phyloP scores from a whole-genome alignment of 2,797 vertebrate genomes.

The Coreius guichenoti region DNA sequence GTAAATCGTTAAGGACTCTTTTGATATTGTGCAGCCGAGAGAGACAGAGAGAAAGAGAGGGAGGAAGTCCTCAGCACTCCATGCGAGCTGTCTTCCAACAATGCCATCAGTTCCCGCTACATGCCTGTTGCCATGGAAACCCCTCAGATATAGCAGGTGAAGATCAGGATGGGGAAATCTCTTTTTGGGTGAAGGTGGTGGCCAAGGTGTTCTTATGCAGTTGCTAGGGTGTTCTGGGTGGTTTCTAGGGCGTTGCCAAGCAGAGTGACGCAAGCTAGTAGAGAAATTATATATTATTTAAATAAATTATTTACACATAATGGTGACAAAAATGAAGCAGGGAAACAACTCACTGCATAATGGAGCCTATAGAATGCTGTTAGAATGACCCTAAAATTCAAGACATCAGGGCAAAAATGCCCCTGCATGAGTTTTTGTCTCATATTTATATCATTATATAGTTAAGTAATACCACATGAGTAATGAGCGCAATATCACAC shows the following conservation, averaged over 20 bases:
- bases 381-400: too few relatives aligned
- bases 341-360: too few relatives aligned
- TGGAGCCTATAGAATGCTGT: too few relatives aligned
- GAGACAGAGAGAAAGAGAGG: slow-evolving; percentile 46
- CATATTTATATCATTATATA: too few relatives aligned
- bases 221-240: neutral
- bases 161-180: slow-evolving; percentile 54
- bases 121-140: slow-evolving; percentile 78
- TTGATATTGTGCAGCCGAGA: slow-evolving; percentile 22
- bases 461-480: too few relatives aligned
- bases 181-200: slow-evolving; percentile 33
- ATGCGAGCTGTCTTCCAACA: slow-evolving; percentile 60
- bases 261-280: neutral
- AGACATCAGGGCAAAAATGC: too few relatives aligned
- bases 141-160: slow-evolving; percentile 63
- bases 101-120: slow-evolving; percentile 66
- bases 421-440: too few relatives aligned
- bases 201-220: neutral
- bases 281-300: neutral
- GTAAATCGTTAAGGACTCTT: slow-evolving; percentile 29
- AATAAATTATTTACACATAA: too few relatives aligned
- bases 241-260: neutral
- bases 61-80: slow-evolving; percentile 64
- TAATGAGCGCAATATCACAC: too few relatives aligned
- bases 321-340: too few relatives aligned